These are phyloP conservation scores for Drosophila leonis DNA, from an alignment of 2,888 invertebrate genomes.

Conservation along the genomic window DNA sequence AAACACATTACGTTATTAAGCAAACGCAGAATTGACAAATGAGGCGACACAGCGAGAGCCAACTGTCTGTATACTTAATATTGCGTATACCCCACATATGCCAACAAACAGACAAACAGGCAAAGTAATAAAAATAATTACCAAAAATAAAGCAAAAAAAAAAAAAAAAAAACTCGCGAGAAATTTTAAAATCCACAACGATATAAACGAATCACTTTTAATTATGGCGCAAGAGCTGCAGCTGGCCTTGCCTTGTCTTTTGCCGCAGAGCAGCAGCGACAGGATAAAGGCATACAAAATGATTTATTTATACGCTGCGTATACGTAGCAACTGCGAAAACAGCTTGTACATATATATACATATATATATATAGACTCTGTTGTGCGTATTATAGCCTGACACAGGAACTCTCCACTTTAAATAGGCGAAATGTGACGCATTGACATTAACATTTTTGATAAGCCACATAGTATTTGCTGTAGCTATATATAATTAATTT, in stretches of 20 bases:
- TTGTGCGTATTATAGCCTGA: neutral
- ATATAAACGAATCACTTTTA: constrained; percentile 43
- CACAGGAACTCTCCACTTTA: neutral
- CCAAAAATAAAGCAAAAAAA: constrained; percentile 24
- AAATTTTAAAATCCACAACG: constrained; percentile 19
- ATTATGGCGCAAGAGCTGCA: constrained; percentile 34
- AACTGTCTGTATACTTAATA: constrained; percentile 21
- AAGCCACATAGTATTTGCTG: neutral
- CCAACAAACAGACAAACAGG: constrained; percentile 18
- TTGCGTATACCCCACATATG: constrained; percentile 8
- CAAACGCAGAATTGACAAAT: constrained; percentile 43
- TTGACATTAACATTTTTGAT: constrained; percentile 1
- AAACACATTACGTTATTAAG: constrained; percentile 34
- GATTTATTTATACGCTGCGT: constrained; percentile 55
- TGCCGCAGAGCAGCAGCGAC: constrained; percentile 6
- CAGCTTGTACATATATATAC: neutral
- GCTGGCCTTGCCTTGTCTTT: constrained; percentile 12
- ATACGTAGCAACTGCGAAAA: constrained; percentile 34
- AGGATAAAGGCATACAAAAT: constrained; percentile 38
- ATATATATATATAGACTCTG: neutral
- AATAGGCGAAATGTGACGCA: constrained; percentile 1
- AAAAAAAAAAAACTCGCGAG: neutral
- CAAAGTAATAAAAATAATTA: constrained; percentile 40
- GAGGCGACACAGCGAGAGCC: constrained; percentile 22
- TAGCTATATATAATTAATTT: neutral